A percentile compares a stretch with the other conserved stretches of the same genome.
These are phyloP conservation scores for Zaprionus nigranus DNA, from an alignment of 1,140 invertebrate species.

Conservation along the genomic window DNA sequence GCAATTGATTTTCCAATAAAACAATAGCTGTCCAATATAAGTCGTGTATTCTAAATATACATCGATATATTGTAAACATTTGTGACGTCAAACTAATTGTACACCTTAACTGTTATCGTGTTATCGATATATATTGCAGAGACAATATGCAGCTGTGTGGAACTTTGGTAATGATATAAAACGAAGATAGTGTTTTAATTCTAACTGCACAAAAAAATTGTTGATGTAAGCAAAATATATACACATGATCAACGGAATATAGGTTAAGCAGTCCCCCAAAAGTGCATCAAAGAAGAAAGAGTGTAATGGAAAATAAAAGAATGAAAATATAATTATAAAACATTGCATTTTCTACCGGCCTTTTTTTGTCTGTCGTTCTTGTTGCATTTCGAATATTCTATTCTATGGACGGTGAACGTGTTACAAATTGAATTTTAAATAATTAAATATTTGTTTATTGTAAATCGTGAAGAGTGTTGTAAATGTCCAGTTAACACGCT, in stretches of 20 bases:
- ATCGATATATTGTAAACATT: background rate
- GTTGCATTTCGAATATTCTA: slow-evolving; percentile 16
- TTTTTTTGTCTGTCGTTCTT: slow-evolving; percentile 33
- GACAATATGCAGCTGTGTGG: slow-evolving; percentile 32
- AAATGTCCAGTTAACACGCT: slow-evolving; percentile 27
- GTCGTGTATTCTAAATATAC: background rate
- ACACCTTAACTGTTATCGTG: background rate
- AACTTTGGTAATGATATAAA: slow-evolving; percentile 33
- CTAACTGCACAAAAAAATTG: slow-evolving; percentile 26
- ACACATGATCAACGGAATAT: background rate
- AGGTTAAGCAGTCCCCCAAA: background rate
- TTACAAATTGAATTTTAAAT: slow-evolving; percentile 35
- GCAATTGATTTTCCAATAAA: background rate
- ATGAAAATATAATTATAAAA: slow-evolving; percentile 9
- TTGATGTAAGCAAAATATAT: slow-evolving; percentile 12
- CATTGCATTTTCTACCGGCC: slow-evolving; percentile 44
- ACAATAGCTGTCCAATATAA: background rate
- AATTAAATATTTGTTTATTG: background rate
- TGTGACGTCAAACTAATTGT: background rate
- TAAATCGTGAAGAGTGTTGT: slow-evolving; percentile 12
- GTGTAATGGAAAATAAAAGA: slow-evolving; percentile 14
- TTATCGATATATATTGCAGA: slow-evolving; percentile 12
- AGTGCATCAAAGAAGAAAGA: background rate
- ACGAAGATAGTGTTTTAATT: slow-evolving; percentile 5
- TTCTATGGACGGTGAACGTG: slow-evolving; percentile 27